These are phyloP conservation scores for Mormyrops attenuatus DNA, from an alignment of 2,797 vertebrate genomes.

Conservation along the genomic window DNA sequence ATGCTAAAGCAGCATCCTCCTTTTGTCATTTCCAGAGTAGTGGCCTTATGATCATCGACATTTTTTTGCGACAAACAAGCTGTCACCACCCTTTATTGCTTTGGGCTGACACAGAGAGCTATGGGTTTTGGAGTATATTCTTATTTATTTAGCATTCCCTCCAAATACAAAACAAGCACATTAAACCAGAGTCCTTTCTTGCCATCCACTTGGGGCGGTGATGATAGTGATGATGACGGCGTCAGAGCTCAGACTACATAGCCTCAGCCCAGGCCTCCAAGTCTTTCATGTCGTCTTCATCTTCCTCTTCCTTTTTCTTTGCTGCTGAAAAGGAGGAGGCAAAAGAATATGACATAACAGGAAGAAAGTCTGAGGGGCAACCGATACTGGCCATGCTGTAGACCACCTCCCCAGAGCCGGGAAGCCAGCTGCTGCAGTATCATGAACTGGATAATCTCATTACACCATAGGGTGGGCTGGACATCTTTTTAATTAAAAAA, in stretches of 20 bases:
- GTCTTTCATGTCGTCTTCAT: conserved; percentile 92
- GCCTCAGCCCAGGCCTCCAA: conserved; percentile 87
- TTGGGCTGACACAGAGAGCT: conserved; percentile 47
- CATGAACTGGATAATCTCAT: neutral
- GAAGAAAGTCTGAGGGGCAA: neutral
- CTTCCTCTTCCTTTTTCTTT: conserved; percentile 95
- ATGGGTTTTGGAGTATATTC: conserved; percentile 58
- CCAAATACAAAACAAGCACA: conserved; percentile 26
- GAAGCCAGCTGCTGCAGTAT: neutral
- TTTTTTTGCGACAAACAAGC: neutral
- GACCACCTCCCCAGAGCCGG: neutral
- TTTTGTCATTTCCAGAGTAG: conserved; percentile 16
- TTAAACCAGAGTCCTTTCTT: conserved; percentile 31
- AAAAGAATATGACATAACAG: neutral
- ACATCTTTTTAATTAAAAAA: neutral
- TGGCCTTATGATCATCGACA: neutral
- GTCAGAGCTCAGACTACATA: conserved; percentile 57
- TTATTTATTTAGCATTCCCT: conserved; percentile 24
- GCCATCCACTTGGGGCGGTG: conserved; percentile 24
- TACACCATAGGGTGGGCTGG: neutral
- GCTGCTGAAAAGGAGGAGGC: conserved; percentile 47
- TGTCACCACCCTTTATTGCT: conserved; percentile 45
- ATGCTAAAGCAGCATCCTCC: conserved; percentile 5
- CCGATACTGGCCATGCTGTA: neutral
- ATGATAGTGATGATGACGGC: neutral